Evolutionary conservation across 1,140 invertebrate genomes (phyloP).

Genomic region (Drosophila pallidifrons): DNA sequence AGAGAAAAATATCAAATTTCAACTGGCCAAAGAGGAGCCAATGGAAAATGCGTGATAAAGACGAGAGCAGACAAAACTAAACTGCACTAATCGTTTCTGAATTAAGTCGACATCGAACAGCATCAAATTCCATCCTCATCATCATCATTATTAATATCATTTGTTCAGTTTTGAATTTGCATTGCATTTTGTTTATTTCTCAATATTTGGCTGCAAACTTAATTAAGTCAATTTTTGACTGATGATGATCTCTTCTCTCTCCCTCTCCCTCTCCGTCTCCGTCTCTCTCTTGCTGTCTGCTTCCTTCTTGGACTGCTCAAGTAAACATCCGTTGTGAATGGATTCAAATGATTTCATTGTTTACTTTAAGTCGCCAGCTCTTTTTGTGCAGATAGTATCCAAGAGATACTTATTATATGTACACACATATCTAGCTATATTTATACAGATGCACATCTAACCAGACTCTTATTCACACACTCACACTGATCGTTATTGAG

Average conservation of each 20-base stretch:
- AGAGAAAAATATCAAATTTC: constrained; percentile 74
- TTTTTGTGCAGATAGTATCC: constrained; percentile 24
- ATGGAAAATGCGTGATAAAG: constrained; percentile 35
- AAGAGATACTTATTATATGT: constrained; percentile 38
- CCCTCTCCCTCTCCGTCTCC: not conserved
- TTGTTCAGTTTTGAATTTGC: constrained; percentile 27
- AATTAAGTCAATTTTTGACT: not conserved
- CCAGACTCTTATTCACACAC: not conserved
- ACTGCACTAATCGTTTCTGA: constrained; percentile 50
- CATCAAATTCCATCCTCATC: constrained; percentile 40
- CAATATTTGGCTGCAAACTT: not conserved
- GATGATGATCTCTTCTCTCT: not conserved
- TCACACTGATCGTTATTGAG: constrained; percentile 12
- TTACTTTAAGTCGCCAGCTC: constrained; percentile 45
- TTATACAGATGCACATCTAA: constrained; percentile 35
- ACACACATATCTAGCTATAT: constrained; percentile 35
- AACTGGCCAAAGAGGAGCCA: constrained; percentile 20
- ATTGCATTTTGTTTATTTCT: too few species aligned
- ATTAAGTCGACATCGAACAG: constrained; percentile 27
- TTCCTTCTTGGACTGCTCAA: not conserved
- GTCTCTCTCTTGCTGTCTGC: too few species aligned
- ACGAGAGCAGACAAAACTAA: constrained; percentile 14
- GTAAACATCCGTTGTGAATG: constrained; percentile 69
- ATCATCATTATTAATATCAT: constrained; percentile 28
- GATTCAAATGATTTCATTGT: constrained; percentile 75